These are phyloP conservation scores for Gymnocypris eckloni DNA, from an alignment of 2,797 vertebrate genomes.

Conservation along the genomic window DNA sequence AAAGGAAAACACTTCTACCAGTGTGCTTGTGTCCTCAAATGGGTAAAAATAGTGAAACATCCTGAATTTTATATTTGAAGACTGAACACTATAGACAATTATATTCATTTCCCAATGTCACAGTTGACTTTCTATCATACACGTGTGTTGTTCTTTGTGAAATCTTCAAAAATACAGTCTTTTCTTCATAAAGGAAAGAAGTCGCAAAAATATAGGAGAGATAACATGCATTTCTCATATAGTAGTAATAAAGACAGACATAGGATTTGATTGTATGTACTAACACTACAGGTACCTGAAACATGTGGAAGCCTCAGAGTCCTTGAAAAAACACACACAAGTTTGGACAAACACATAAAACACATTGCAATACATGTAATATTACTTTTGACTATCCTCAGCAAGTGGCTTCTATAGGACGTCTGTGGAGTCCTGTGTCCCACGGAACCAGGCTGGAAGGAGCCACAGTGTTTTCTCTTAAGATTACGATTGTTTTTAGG, in stretches of 20 bases:
- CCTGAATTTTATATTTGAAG: conserved; percentile 2
- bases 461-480: not conserved
- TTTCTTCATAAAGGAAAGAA: conserved; percentile 25
- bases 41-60: conserved; percentile 13
- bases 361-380: conserved; percentile 7
- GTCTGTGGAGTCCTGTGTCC: not conserved
- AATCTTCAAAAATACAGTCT: conserved; percentile 8
- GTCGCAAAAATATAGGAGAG: not conserved
- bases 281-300: conserved; percentile 12
- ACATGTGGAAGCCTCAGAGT: not conserved
- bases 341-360: not conserved
- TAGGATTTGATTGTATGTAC: conserved; percentile 5
- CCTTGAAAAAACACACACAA: not conserved
- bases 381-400: conserved; percentile 9
- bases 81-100: conserved; percentile 41
- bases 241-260: not conserved
- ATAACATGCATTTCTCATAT: conserved; percentile 17
- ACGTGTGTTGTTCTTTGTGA: not conserved
- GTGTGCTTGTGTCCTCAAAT: conserved; percentile 15
- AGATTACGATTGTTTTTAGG: not conserved
- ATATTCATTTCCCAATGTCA: not conserved
- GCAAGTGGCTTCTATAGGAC: not conserved
- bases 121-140: not conserved
- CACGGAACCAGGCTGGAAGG: not conserved
- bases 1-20: not conserved